phyloP scores from a whole-genome alignment of 37 sponge, comb jelly and placozoan genomes.

The Hexactinellida sp. region DNA sequence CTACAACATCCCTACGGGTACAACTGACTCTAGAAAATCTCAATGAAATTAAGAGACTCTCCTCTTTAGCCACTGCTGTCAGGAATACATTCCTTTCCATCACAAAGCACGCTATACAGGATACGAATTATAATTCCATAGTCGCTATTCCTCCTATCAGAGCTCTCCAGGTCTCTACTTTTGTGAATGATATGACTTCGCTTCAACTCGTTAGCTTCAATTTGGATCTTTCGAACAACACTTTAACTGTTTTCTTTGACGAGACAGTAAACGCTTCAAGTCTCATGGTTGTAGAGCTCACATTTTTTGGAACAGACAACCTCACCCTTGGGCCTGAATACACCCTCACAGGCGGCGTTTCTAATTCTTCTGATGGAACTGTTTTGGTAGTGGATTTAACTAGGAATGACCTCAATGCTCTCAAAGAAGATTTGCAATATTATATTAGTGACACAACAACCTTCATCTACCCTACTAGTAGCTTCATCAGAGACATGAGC shows the following conservation, averaged over 20 bases:
- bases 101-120: slow-evolving; percentile 23
- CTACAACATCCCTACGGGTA: slow-evolving; percentile 5
- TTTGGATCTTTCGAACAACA: slow-evolving; percentile 59
- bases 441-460: slow-evolving; percentile 37
- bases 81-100: slow-evolving; percentile 55
- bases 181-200: slow-evolving; percentile 18
- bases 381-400: slow-evolving; percentile 47
- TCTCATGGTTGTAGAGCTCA: slow-evolving; percentile 37
- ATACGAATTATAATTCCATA: slow-evolving; percentile 34
- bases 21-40: slow-evolving; percentile 33
- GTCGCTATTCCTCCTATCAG: background rate
- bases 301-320: slow-evolving; percentile 24
- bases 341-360: slow-evolving; percentile 26
- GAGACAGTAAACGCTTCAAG: slow-evolving; percentile 69
- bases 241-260: slow-evolving; percentile 48
- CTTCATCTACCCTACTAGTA: slow-evolving; percentile 29
- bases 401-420: slow-evolving; percentile 64
- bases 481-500: slow-evolving; percentile 51
- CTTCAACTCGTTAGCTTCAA: slow-evolving; percentile 37
- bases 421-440: slow-evolving; percentile 41
- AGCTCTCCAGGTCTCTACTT: slow-evolving; percentile 31
- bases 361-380: slow-evolving; percentile 34
- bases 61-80: slow-evolving; percentile 35
- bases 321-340: slow-evolving; percentile 30
- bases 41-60: slow-evolving; percentile 61